Conservation (phyloP, 2,113 vertebrate genomes). For the Misgurnus anguillicaudatus region DNA sequence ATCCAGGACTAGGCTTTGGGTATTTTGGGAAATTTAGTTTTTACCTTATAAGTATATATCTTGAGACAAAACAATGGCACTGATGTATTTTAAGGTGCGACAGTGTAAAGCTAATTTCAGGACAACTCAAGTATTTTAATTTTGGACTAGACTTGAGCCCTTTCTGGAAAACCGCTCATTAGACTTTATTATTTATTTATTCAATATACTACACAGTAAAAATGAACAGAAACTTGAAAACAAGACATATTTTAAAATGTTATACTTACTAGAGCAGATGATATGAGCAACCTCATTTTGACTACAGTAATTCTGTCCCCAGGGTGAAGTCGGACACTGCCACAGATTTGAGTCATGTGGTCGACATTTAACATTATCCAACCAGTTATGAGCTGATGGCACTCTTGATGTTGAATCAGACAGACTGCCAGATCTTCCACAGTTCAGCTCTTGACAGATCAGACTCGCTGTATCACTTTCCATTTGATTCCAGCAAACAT, state of each 20-base stretch:
- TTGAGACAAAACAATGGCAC: too few species aligned
- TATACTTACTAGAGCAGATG: slow-evolving; percentile 17
- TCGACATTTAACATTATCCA: neutral
- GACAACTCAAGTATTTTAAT: too few species aligned
- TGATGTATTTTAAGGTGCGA: too few species aligned
- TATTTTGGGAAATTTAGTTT: too few species aligned
- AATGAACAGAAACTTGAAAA: neutral
- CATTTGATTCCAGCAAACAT: slow-evolving; percentile 37
- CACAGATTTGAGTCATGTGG: slow-evolving; percentile 36
- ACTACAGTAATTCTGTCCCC: slow-evolving; percentile 18
- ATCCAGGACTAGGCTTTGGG: too few species aligned
- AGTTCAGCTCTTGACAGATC: slow-evolving; percentile 51
- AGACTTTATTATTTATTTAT: neutral
- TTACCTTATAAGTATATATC: too few species aligned
- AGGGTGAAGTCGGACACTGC: slow-evolving; percentile 33
- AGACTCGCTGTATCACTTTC: slow-evolving; percentile 37
- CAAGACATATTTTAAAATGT: neutral
- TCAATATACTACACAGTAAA: too few species aligned
- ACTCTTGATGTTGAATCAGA: neutral
- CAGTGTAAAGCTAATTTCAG: too few species aligned
- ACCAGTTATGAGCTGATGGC: slow-evolving; percentile 21
- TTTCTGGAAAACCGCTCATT: too few species aligned
- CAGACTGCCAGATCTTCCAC: slow-evolving; percentile 23
- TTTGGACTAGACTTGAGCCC: too few species aligned
- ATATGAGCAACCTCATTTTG: neutral